Conservation (phyloP, 1,140 invertebrate species). For the Megalopta genalis region DNA sequence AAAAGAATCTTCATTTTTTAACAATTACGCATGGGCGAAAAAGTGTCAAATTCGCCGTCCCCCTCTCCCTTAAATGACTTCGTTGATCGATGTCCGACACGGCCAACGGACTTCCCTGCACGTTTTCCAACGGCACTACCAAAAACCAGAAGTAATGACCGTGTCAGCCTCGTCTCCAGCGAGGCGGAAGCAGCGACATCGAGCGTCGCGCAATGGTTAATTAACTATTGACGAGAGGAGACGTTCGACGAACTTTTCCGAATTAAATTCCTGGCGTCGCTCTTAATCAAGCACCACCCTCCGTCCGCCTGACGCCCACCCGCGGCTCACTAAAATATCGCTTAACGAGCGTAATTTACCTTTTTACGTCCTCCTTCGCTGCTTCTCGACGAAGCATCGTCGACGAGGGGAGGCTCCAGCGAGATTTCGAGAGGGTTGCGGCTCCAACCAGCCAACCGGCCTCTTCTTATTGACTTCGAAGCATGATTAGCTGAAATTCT, state of each 20-base stretch:
- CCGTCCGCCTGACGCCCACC: neutral
- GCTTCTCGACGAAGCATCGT: neutral
- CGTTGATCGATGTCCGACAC: no score
- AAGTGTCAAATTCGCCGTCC: no score
- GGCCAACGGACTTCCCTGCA: no score
- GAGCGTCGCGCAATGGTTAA: slow-evolving; percentile 14
- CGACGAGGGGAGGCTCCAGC: neutral
- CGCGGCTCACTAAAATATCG: neutral
- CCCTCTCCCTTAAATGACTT: no score
- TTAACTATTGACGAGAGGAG: slow-evolving; percentile 18
- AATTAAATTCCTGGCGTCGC: slow-evolving; percentile 10
- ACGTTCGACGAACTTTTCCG: neutral
- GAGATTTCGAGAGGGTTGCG: slow-evolving; percentile 3
- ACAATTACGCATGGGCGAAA: no score
- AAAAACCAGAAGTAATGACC: neutral
- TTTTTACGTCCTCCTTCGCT: neutral
- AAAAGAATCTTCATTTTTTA: no score
- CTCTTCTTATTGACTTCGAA: neutral
- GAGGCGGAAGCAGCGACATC: no score
- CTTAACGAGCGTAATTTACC: neutral
- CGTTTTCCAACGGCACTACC: neutral
- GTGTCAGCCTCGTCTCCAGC: no score
- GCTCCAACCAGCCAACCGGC: neutral
- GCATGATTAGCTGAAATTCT: neutral
- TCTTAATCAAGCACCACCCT: neutral